phyloP scores from a whole-genome alignment of 2,888 invertebrate species.

The Cyaniris semiargus region DNA sequence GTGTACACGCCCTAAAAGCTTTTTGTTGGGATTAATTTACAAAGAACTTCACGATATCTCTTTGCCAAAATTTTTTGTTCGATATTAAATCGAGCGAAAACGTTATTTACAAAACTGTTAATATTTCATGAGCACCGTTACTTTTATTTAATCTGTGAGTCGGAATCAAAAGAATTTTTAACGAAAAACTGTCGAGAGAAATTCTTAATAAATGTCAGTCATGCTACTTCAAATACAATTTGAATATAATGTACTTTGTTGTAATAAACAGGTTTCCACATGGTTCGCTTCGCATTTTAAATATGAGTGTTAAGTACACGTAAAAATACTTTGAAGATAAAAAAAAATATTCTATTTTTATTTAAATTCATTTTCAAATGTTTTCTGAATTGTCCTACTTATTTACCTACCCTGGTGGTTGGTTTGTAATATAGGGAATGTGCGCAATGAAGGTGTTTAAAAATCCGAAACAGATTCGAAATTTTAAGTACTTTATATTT shows the following conservation, averaged over 20 bases:
- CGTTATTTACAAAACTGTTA: neutral
- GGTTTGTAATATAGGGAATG: no score
- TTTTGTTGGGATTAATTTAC: conserved; percentile 7
- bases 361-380: no score
- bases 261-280: neutral
- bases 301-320: neutral
- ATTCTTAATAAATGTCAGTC: neutral
- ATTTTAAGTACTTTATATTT: no score
- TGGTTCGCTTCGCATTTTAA: neutral
- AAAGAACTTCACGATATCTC: conserved; percentile 7
- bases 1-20: neutral
- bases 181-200: neutral
- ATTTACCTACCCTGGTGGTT: no score
- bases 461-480: no score
- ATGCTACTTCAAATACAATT: neutral
- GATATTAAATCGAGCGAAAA: conserved; percentile 9
- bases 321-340: no score
- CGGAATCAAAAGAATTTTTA: conserved; percentile 4
- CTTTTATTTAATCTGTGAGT: conserved; percentile 1
- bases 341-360: no score
- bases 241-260: neutral
- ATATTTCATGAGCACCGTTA: conserved; percentile 14
- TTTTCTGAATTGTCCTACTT: no score
- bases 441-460: no score
- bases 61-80: neutral